Evolutionary conservation across 2,113 vertebrate species (phyloP).

Genomic region (Ophiodon elongatus): DNA sequence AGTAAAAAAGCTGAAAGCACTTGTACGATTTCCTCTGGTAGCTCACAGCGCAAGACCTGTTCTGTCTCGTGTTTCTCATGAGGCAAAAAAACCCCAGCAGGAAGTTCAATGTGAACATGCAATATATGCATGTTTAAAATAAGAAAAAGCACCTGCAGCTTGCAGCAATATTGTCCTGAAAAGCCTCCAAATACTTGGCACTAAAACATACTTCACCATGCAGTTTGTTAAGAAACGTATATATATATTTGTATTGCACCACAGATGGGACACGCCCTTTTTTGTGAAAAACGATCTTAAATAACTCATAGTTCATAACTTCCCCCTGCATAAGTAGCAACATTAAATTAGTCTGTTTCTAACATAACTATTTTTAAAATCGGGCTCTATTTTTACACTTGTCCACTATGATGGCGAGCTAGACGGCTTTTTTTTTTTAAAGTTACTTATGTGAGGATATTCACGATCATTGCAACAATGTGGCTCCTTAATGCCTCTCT

Average conservation of each 20-base stretch:
- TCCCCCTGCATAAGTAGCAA: neutral
- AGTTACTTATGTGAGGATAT: neutral
- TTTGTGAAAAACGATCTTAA: neutral
- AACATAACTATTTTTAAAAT: no score
- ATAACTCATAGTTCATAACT: neutral
- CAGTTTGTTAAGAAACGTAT: neutral
- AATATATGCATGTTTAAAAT: conserved; percentile 4
- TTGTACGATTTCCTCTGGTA: neutral
- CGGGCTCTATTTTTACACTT: neutral
- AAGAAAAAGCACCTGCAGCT: neutral
- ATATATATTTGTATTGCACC: neutral
- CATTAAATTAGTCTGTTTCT: neutral
- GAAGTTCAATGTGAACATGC: conserved; percentile 17
- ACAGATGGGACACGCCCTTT: neutral
- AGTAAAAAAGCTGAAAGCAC: neutral
- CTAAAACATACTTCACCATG: neutral
- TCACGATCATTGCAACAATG: neutral
- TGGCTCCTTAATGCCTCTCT: neutral
- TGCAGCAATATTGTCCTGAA: neutral
- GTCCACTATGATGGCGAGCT: no score
- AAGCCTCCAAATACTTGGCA: neutral
- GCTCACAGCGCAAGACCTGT: neutral
- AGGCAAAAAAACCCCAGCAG: neutral
- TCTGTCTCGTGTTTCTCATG: neutral
- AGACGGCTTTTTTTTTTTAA: no score